A percentile compares a stretch with the other conserved stretches of the same genome.
These are phyloP conservation scores for Celastrina argiolus DNA, from an alignment of 2,888 invertebrate genomes.

Conservation along the genomic window DNA sequence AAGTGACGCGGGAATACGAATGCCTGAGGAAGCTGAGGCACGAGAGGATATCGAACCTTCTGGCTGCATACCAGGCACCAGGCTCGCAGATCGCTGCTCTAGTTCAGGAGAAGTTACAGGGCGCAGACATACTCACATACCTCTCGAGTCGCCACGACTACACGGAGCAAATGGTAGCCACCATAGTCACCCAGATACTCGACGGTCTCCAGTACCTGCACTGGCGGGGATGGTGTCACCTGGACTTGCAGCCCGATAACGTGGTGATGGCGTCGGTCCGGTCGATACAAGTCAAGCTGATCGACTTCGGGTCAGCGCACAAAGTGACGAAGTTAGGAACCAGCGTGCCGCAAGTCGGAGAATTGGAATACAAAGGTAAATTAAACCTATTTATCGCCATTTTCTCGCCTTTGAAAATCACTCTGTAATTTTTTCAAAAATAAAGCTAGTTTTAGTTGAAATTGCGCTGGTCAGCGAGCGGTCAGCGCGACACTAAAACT, in stretches of 20 bases:
- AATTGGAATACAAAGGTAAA: slow-evolving; percentile 85
- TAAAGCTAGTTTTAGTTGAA: too few relatives aligned
- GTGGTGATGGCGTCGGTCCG: slow-evolving; percentile 93
- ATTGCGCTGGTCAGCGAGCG: too few relatives aligned
- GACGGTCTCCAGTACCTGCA: slow-evolving; percentile 96
- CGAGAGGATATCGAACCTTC: slow-evolving; percentile 88
- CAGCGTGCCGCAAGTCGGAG: slow-evolving; percentile 82
- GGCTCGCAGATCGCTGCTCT: slow-evolving; percentile 83
- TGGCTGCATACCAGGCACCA: slow-evolving; percentile 84
- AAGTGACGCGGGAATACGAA: slow-evolving; percentile 89
- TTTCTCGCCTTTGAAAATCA: too few relatives aligned
- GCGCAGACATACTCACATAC: slow-evolving; percentile 93
- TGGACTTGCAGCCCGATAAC: slow-evolving; percentile 96
- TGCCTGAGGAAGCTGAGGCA: slow-evolving; percentile 89
- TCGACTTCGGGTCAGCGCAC: slow-evolving; percentile 94
- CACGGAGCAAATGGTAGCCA: slow-evolving; percentile 93
- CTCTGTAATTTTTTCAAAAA: too few relatives aligned
- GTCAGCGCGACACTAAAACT: too few relatives aligned
- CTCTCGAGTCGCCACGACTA: slow-evolving; percentile 93
- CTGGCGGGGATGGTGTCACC: slow-evolving; percentile 93
- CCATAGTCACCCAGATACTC: slow-evolving; percentile 89
- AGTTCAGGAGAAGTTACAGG: slow-evolving; percentile 90
- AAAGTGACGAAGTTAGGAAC: slow-evolving; percentile 88
- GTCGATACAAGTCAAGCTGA: slow-evolving; percentile 91
- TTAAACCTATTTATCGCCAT: too few relatives aligned